Evolutionary conservation across 2,888 invertebrate species (phyloP).

Genomic region (Ophion obscuratus): DNA sequence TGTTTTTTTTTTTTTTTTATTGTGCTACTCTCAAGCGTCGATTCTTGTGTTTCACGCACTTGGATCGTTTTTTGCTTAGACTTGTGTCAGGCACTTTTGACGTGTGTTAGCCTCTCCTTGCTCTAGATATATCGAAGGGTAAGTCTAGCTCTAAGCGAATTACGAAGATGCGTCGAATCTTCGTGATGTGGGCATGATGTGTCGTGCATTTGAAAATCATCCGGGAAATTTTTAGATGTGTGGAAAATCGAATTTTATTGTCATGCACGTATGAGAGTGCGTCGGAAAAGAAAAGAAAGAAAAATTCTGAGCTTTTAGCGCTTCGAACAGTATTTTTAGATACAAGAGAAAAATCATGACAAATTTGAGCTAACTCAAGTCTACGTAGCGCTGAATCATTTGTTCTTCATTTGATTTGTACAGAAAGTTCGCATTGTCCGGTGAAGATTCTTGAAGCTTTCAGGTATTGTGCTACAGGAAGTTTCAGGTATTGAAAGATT

Average conservation of each 20-base stretch:
- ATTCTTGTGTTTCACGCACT: background rate
- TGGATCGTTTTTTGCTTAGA: constrained; percentile 29
- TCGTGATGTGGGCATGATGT: background rate
- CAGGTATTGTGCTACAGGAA: too few species aligned
- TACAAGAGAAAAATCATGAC: too few species aligned
- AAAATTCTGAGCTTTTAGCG: too few species aligned
- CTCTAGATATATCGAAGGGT: constrained; percentile 55
- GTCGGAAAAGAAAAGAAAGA: too few species aligned
- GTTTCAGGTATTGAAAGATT: too few species aligned
- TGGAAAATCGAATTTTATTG: background rate
- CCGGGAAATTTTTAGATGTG: background rate
- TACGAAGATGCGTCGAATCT: background rate
- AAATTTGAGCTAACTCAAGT: too few species aligned
- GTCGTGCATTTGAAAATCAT: background rate
- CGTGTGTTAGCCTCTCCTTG: constrained; percentile 19
- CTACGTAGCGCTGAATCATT: too few species aligned
- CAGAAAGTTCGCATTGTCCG: too few species aligned
- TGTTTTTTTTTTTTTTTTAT: constrained; percentile 37
- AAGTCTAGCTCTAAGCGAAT: constrained; percentile 43
- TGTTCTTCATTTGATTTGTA: too few species aligned
- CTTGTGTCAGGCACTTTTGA: constrained; percentile 49
- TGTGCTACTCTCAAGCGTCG: background rate
- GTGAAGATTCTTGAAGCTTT: background rate
- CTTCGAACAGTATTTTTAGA: too few species aligned
- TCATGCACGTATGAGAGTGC: background rate